Percentiles rank a stretch among this genome's conserved stretches.
phyloP scores from a whole-genome alignment of 2,797 vertebrate genomes.

The Notamacropus eugenii region DNA sequence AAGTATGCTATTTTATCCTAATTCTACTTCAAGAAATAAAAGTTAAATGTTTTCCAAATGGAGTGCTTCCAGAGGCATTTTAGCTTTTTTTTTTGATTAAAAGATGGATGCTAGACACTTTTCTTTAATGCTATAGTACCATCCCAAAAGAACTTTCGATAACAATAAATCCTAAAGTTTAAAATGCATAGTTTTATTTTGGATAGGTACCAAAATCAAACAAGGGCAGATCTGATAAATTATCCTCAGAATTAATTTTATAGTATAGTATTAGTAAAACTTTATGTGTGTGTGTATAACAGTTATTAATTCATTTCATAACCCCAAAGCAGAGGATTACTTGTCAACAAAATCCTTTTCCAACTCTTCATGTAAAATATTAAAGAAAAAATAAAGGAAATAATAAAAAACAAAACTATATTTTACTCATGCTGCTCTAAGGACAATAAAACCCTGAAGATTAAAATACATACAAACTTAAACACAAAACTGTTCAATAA shows the following conservation, averaged over 20 bases:
- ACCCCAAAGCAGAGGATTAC: constrained; percentile 16
- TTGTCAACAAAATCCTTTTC: constrained; percentile 32
- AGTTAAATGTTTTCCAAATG: neutral
- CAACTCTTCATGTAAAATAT: constrained; percentile 38
- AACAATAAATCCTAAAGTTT: constrained; percentile 36
- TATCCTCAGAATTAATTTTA: constrained; percentile 19
- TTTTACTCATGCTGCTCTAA: constrained; percentile 7
- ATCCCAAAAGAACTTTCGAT: constrained; percentile 31
- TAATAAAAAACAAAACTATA: constrained; percentile 7
- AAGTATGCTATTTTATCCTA: neutral
- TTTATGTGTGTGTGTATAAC: neutral
- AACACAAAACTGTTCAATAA: neutral
- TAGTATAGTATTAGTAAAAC: neutral
- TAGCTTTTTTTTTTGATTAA: constrained; percentile 32
- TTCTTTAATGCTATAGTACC: constrained; percentile 26
- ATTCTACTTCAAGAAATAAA: constrained; percentile 13
- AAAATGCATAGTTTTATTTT: constrained; percentile 21
- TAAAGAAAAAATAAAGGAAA: constrained; percentile 25
- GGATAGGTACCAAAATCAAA: neutral
- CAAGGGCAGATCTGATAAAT: constrained; percentile 37
- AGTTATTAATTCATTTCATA: constrained; percentile 33
- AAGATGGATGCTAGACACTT: constrained; percentile 17
- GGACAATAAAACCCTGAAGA: neutral
- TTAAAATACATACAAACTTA: constrained; percentile 20
- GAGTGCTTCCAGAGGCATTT: constrained; percentile 24